Base-by-base conservation (phyloP, 2,113 vertebrate genomes). In the Ciconia boyciana region DNA sequence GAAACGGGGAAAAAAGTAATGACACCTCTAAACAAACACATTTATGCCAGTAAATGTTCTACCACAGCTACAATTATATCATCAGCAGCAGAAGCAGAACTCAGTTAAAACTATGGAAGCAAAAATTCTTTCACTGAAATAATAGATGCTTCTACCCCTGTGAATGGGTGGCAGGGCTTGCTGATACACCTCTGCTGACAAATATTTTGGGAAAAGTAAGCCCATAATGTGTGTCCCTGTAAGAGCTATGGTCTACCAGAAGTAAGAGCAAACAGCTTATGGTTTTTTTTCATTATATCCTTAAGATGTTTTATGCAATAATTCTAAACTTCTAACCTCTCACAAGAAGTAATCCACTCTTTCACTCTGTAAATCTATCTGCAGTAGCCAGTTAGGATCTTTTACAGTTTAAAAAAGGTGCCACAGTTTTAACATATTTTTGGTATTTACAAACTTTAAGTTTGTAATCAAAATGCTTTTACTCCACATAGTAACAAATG, bases 201-300 rank as follows among this genome's bases (percentile, higher is more conserved):
- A 69, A 48, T 18, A 49, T 29, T 70, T 25, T 68, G 39, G n/a
- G 21, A 81, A 55, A 89, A 60, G 51, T 15, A 62, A 74, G 48
- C 11, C 16, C 0, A 0, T 65, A 79, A 52, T 2, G 17, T 57
- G 34, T 49, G 64, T 8, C 80, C 41, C 58, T 80, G 28, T 32
- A 71, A 94, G 31, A 91, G 17, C 32, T n/a, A 29, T 11, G 16
- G n/a, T 69, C 51, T 74, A 62, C 28, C 55, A 89, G 46, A 57
- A 70, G 24, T 18, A 39, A 78, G 5, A 75, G 39, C 29, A 70
- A 80, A 43, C 24, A 74, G 20, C 13, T 74, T 66, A 44, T 0
- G 4, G 3, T 0, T 72, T 61, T 71, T 70, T 75, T 44, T 18
- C 8, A n/a, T 49, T 61, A 48, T 49, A 79, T 36, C 49, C 44